These are phyloP conservation scores for Drosophila chauvacae DNA, from an alignment of 1,140 invertebrate genomes.

Conservation along the genomic window DNA sequence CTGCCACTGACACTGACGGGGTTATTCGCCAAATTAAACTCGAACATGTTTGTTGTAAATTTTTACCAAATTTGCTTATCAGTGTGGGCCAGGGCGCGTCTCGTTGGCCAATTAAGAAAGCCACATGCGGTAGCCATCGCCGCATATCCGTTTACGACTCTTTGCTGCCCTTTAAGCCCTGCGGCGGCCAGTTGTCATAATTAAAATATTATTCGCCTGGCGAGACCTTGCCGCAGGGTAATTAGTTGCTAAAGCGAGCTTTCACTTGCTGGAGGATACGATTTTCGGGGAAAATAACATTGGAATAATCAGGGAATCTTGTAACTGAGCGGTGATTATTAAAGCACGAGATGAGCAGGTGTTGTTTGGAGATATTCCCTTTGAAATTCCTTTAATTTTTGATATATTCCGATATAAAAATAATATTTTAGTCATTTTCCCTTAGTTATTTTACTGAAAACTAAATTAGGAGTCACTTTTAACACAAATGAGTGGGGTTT, in stretches of 20 bases:
- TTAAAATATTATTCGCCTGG: slow-evolving; percentile 62
- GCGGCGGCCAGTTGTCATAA: slow-evolving; percentile 63
- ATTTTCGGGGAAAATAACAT: not conserved
- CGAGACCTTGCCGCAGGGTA: slow-evolving; percentile 40
- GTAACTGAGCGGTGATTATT: not conserved
- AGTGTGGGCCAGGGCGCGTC: slow-evolving; percentile 23
- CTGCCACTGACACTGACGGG: slow-evolving; percentile 41
- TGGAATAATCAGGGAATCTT: not conserved
- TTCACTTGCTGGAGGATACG: slow-evolving; percentile 45
- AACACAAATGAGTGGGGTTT: no score
- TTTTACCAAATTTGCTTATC: slow-evolving; percentile 76
- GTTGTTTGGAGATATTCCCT: not conserved
- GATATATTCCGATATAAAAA: not conserved
- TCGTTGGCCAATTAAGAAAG: slow-evolving; percentile 71
- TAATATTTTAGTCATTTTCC: not conserved
- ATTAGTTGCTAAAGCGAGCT: slow-evolving; percentile 51
- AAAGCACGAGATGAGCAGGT: not conserved
- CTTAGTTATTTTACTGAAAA: no score
- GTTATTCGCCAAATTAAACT: slow-evolving; percentile 59
- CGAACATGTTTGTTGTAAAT: slow-evolving; percentile 62
- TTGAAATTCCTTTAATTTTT: not conserved
- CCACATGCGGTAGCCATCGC: slow-evolving; percentile 66
- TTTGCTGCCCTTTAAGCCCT: slow-evolving; percentile 12
- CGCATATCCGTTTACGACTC: slow-evolving; percentile 59
- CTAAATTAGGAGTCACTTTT: no score